Conservation (phyloP, 1,140 invertebrate genomes). For the Micrasema longulum region DNA sequence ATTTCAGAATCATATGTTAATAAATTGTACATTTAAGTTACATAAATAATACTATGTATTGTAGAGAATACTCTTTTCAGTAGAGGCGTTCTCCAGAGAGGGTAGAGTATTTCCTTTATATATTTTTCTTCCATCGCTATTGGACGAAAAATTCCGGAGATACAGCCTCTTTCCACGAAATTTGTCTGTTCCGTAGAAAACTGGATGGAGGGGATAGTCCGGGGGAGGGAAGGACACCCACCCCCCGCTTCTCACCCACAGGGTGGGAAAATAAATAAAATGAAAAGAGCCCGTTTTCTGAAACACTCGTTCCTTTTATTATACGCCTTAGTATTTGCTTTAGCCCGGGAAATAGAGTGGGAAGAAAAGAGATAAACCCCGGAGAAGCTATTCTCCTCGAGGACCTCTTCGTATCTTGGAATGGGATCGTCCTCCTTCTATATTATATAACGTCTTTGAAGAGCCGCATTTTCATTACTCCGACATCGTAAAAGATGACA, state of each 20-base stretch:
- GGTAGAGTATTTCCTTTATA: slow-evolving; percentile 42
- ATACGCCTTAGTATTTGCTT: slow-evolving; percentile 47
- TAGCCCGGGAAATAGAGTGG: not conserved
- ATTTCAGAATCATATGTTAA: too few relatives aligned
- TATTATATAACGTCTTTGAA: slow-evolving; percentile 18
- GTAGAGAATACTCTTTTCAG: too few relatives aligned
- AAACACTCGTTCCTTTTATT: slow-evolving; percentile 47
- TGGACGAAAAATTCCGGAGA: slow-evolving; percentile 49
- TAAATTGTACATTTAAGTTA: too few relatives aligned
- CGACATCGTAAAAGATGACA: slow-evolving; percentile 17
- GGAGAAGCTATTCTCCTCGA: slow-evolving; percentile 30
- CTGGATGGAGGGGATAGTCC: slow-evolving; percentile 4
- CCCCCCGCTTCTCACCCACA: not conserved
- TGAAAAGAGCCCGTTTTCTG: slow-evolving; percentile 40
- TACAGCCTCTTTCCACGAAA: slow-evolving; percentile 44
- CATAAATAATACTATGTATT: too few relatives aligned
- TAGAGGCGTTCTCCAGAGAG: slow-evolving; percentile 10
- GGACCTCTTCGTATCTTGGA: slow-evolving; percentile 28
- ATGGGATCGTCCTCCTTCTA: slow-evolving; percentile 29
- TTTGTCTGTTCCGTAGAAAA: slow-evolving; percentile 10
- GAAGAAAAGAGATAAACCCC: slow-evolving; percentile 30
- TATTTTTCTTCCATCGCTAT: slow-evolving; percentile 49
- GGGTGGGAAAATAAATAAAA: slow-evolving; percentile 35
- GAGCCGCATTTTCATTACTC: slow-evolving; percentile 28
- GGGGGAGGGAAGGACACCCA: slow-evolving; percentile 12